Evolutionary conservation across 2,888 invertebrate genomes (phyloP).

Genomic region (Trichacis sp.): DNA sequence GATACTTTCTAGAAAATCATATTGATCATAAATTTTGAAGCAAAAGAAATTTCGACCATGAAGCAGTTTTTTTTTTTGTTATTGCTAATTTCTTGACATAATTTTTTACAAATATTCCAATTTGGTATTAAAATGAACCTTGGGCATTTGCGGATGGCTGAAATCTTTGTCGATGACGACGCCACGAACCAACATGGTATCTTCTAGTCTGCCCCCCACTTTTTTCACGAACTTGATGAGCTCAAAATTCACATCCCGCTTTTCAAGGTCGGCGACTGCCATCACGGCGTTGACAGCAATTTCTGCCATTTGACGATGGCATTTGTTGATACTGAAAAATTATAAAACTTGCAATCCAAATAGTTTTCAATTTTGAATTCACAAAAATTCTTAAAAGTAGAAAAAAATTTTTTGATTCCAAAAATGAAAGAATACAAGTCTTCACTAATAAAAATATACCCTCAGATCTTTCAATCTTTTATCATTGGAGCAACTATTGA

Average conservation of each 20-base stretch:
- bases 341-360: too few relatives aligned
- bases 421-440: too few relatives aligned
- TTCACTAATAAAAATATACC: conserved; percentile 42
- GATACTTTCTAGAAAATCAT: too few relatives aligned
- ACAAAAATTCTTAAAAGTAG: too few relatives aligned
- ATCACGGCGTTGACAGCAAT: conserved; percentile 98
- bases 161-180: conserved; percentile 99
- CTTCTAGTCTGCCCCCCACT: conserved; percentile 96
- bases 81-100: too few relatives aligned
- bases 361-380: too few relatives aligned
- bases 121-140: conserved; percentile 70
- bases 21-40: too few relatives aligned
- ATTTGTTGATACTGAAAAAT: conserved; percentile 95
- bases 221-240: conserved; percentile 98
- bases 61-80: too few relatives aligned
- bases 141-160: conserved; percentile 99
- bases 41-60: too few relatives aligned
- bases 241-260: conserved; percentile 98
- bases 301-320: conserved; percentile 97
- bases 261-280: conserved; percentile 93
- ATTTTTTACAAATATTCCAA: conserved; percentile 17
- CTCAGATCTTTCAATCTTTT: conserved; percentile 67
- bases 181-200: conserved; percentile 94
- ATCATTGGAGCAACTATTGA: conserved; percentile 60
- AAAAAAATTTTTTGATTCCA: too few relatives aligned